Percentiles rank a stretch among this genome's conserved stretches.
phyloP scores from a whole-genome alignment of 2,113 vertebrate species.

The Dicerorhinus sumatrensis region DNA sequence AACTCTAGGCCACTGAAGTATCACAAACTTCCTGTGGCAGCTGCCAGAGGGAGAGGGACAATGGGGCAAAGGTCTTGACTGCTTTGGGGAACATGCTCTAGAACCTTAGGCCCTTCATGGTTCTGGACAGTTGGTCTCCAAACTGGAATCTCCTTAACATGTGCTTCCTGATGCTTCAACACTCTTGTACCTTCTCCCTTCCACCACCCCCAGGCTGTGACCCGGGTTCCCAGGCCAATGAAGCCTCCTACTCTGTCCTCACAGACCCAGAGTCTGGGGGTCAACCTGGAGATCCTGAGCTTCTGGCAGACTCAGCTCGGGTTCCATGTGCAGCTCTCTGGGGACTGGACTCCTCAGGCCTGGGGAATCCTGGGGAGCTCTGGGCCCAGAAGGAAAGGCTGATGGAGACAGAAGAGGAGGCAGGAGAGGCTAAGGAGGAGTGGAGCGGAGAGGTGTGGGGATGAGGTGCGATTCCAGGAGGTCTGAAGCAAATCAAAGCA shows the following conservation, averaged over 20 bases:
- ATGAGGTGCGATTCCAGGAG: not conserved
- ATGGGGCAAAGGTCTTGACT: not conserved
- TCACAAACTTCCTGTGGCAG: not conserved
- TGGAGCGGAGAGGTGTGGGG: not conserved
- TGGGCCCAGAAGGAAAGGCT: not conserved
- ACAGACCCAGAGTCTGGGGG: not conserved
- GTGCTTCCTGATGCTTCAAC: not conserved
- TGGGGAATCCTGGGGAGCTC: not conserved
- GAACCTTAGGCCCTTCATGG: not conserved
- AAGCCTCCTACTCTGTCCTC: not conserved
- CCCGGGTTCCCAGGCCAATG: not conserved
- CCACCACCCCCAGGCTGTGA: not conserved
- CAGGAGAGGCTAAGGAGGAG: not conserved
- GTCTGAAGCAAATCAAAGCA: slow-evolving; percentile 30
- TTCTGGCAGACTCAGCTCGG: not conserved
- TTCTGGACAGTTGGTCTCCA: not conserved
- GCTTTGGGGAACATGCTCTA: not conserved
- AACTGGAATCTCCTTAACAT: not conserved
- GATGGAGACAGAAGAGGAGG: not conserved
- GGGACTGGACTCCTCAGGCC: not conserved
- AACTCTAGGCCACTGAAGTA: not conserved
- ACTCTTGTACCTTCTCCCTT: too few species aligned
- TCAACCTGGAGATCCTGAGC: not conserved
- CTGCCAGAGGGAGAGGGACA: not conserved
- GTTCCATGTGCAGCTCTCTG: not conserved